Percentiles rank a stretch among this genome's conserved stretches.
Conservation (phyloP, 2,113 vertebrate species). For the Phaetusa simplex region DNA sequence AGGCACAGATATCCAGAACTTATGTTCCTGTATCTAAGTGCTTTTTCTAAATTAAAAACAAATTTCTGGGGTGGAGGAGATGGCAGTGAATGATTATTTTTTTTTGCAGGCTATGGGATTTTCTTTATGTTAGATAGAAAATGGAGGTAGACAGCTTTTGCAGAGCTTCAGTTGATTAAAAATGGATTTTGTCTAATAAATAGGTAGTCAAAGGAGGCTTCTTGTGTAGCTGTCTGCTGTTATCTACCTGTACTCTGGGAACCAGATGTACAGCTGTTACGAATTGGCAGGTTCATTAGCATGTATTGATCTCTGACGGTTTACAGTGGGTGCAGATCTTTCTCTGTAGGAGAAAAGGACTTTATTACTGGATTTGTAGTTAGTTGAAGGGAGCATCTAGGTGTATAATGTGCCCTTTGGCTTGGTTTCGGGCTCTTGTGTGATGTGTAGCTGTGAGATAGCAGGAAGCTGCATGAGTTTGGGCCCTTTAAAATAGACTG, state of each 20-base stretch:
- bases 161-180: neutral
- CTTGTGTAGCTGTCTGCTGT: neutral
- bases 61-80: rapidly evolving
- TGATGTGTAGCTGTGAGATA: neutral
- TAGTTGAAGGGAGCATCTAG: neutral
- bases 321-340: neutral
- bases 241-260: neutral
- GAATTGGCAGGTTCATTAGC: neutral
- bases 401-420: neutral
- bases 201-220: neutral
- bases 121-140: neutral
- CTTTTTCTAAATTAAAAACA: neutral
- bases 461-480: neutral
- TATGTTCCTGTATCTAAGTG: neutral
- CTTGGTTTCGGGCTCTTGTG: neutral
- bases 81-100: neutral
- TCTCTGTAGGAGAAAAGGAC: neutral
- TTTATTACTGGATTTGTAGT: neutral
- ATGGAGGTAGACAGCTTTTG: neutral
- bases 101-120: neutral
- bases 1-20: neutral
- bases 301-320: neutral
- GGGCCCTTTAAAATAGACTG: neutral
- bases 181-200: neutral
- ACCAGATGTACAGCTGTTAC: neutral